Evolutionary conservation across 64 coral and sea anemone species (phyloP), one percentile per base, ranked within the genome.

Genomic region (Pocillopora verrucosa): DNA sequence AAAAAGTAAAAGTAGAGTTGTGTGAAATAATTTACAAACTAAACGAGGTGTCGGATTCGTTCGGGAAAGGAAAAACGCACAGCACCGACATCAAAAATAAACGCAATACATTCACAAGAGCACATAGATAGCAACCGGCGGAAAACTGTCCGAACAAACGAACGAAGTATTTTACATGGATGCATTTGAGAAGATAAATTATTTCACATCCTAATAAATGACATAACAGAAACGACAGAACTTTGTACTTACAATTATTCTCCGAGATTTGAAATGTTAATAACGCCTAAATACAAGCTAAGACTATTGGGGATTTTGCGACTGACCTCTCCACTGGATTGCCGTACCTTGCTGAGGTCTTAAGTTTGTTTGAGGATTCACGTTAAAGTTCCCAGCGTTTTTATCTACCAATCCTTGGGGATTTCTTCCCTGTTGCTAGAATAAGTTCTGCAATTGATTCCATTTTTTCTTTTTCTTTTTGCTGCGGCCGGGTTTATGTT

Each of bases 331-430:
- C 82, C 82, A 85, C 10, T 67, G 36, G n/a, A 63, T 20, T 45
- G 41, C 41, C 45, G 56, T 57, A 41, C 34, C 34, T 72, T 70
- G 82, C 22, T 85, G 82, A 30, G 65, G 82, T 25, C 64, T n/a
- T 25, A 70, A 72, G 63, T 85, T 85, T 41, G 36, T 17, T 85
- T 85, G 82, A 67, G 64, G 12, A 22, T 72, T 85, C 41, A 45
- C 26, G 65, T 85, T 72, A 56, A 10, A 56, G 56, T 77, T 77
- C 16, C 75, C 75, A 56, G 11, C 45, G 19, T 20, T 77, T 15
- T 45, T 77, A 70, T 72, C 64, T 57, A 36, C 37, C 25, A 38
- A 4, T n/a, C n/a, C n/a, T n/a, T n/a, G n/a, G n/a, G n/a, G n/a
- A n/a, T n/a, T n/a, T n/a, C n/a, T n/a, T n/a, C n/a, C n/a, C n/a